These are phyloP conservation scores for Oreortyx pictus DNA, from an alignment of 2,797 vertebrate genomes.

Conservation along the genomic window DNA sequence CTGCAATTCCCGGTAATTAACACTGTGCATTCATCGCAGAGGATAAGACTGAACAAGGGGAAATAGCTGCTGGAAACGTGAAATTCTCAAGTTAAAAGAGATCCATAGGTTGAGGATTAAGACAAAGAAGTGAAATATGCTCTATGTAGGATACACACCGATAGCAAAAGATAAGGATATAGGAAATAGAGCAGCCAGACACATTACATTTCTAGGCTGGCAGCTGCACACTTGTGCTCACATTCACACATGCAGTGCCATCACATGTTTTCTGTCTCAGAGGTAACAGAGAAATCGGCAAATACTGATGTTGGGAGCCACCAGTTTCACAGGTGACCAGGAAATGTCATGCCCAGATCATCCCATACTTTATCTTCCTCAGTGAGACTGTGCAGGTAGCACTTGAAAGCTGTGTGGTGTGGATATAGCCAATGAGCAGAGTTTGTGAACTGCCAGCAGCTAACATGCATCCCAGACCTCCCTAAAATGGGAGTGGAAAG, in stretches of 20 bases:
- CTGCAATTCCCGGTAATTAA: slow-evolving; percentile 32
- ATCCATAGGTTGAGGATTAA: background rate
- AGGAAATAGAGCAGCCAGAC: background rate
- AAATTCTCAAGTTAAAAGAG: slow-evolving; percentile 18
- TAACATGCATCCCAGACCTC: background rate
- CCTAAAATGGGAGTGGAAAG: background rate
- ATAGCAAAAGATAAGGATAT: slow-evolving; percentile 5
- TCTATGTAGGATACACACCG: background rate
- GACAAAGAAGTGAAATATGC: slow-evolving; percentile 5
- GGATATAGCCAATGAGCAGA: background rate
- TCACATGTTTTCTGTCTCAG: background rate
- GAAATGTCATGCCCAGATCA: background rate
- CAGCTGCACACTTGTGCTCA: background rate
- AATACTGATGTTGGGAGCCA: background rate
- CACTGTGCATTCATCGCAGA: background rate
- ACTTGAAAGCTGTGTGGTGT: background rate
- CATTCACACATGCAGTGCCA: fast-evolving
- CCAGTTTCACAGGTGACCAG: background rate
- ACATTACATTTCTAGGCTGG: background rate
- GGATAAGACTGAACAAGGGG: background rate
- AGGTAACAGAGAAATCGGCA: background rate
- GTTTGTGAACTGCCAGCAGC: background rate
- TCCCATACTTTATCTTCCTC: background rate
- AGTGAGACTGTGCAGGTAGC: background rate
- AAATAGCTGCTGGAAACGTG: background rate